phyloP scores from a whole-genome alignment of 2,113 vertebrate genomes.

The Platichthys stellatus region DNA sequence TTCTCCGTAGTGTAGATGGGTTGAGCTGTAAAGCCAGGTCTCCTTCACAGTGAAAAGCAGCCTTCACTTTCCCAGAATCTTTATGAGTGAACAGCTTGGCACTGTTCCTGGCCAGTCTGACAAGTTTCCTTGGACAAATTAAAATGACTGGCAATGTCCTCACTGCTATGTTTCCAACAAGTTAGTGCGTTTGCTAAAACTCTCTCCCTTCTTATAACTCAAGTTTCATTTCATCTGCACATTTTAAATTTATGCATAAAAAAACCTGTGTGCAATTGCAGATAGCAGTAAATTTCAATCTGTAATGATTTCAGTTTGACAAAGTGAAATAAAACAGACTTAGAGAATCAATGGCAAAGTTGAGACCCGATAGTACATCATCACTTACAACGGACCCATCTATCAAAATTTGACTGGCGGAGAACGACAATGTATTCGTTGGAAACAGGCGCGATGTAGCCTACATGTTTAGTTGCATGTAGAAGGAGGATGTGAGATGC shows the following conservation, averaged over 20 bases:
- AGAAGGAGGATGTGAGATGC: no score
- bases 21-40: background rate
- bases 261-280: no score
- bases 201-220: background rate
- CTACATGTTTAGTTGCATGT: no score
- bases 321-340: background rate
- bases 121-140: background rate
- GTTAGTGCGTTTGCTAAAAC: background rate
- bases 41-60: background rate
- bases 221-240: background rate
- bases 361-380: no score
- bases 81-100: background rate
- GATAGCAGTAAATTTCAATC: no score
- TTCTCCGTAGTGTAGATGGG: background rate
- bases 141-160: background rate
- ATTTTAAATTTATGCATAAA: background rate
- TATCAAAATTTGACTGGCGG: no score
- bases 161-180: background rate
- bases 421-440: no score
- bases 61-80: background rate
- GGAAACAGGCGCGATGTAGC: no score
- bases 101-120: background rate
- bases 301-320: no score
- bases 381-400: background rate
- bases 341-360: no score